A percentile compares a stretch with the other conserved stretches of the same genome.
These are phyloP conservation scores for Festucalex cinctus DNA, from an alignment of 2,113 vertebrate species.

Conservation along the genomic window DNA sequence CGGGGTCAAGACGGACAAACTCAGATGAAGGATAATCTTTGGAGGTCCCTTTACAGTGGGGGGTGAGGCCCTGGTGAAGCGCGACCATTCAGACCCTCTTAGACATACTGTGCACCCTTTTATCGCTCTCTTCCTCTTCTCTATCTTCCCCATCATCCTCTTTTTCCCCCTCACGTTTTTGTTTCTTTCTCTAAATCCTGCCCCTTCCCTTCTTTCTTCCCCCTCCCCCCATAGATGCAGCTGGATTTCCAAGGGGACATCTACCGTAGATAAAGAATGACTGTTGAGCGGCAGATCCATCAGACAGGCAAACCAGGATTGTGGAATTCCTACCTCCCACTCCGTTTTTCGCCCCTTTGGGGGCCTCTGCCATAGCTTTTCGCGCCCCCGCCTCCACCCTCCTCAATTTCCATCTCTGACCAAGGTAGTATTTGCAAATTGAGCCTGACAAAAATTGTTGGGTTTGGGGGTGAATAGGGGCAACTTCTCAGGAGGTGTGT, in stretches of 20 bases:
- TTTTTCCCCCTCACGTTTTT: conserved; percentile 12
- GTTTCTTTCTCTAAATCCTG: not conserved
- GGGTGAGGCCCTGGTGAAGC: conserved; percentile 67
- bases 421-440: conserved; percentile 81
- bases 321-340: conserved; percentile 88
- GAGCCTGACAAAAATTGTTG: conserved; percentile 70
- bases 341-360: conserved; percentile 82
- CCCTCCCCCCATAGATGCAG: conserved; percentile 60
- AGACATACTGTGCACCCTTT: conserved; percentile 28
- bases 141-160: conserved; percentile 47
- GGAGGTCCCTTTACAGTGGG: conserved; percentile 69
- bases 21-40: conserved; percentile 77
- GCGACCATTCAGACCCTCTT: conserved; percentile 59
- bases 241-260: conserved; percentile 75
- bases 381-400: conserved; percentile 61
- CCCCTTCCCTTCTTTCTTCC: too few relatives aligned
- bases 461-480: conserved; percentile 40
- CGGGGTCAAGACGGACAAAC: conserved; percentile 61
- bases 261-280: conserved; percentile 64
- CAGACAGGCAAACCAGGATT: conserved; percentile 70
- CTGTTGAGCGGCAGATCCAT: conserved; percentile 74
- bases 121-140: conserved; percentile 33
- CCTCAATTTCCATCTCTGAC: conserved; percentile 42
- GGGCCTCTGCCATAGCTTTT: conserved; percentile 89
- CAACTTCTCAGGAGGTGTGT: conserved; percentile 41